Conservation (phyloP, 2,797 vertebrate genomes). For the Acipenser transmontanus region DNA sequence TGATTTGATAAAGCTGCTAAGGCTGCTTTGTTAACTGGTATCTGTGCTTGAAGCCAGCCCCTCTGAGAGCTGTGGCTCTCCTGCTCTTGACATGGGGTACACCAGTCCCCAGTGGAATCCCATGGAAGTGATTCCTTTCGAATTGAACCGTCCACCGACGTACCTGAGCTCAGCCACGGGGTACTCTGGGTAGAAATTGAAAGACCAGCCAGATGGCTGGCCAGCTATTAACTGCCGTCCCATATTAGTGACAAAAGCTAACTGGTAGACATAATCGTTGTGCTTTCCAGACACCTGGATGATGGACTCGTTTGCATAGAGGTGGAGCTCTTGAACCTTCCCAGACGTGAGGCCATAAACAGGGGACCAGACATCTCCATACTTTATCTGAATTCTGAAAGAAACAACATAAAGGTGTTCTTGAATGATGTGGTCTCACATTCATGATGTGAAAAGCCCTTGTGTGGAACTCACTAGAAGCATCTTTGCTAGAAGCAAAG, state of each 20-base stretch:
- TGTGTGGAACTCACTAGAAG: too few species aligned
- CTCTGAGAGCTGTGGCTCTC: too few species aligned
- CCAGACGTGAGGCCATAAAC: fast-evolving
- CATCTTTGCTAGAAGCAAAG: too few species aligned
- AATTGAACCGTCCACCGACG: slow-evolving; percentile 16
- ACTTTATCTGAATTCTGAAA: slow-evolving; percentile 27
- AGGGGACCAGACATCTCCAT: not conserved
- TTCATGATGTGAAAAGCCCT: too few species aligned
- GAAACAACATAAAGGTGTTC: not conserved
- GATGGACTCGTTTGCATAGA: slow-evolving; percentile 22
- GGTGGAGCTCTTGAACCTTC: fast-evolving
- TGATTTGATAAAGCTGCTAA: too few species aligned
- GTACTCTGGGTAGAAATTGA: slow-evolving; percentile 31
- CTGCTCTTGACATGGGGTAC: too few species aligned
- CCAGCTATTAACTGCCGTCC: slow-evolving; percentile 23
- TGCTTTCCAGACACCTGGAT: slow-evolving; percentile 32
- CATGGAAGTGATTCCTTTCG: slow-evolving; percentile 11
- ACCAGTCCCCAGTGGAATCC: slow-evolving; percentile 27
- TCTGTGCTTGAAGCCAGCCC: too few species aligned
- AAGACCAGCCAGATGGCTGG: slow-evolving; percentile 12
- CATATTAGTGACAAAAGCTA: slow-evolving; percentile 27
- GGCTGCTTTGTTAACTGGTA: too few species aligned
- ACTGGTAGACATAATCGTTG: slow-evolving; percentile 2
- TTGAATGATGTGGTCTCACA: too few species aligned
- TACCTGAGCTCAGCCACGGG: slow-evolving; percentile 23